Conservation (phyloP, 2,113 vertebrate species). For the Podilymbus podiceps region DNA sequence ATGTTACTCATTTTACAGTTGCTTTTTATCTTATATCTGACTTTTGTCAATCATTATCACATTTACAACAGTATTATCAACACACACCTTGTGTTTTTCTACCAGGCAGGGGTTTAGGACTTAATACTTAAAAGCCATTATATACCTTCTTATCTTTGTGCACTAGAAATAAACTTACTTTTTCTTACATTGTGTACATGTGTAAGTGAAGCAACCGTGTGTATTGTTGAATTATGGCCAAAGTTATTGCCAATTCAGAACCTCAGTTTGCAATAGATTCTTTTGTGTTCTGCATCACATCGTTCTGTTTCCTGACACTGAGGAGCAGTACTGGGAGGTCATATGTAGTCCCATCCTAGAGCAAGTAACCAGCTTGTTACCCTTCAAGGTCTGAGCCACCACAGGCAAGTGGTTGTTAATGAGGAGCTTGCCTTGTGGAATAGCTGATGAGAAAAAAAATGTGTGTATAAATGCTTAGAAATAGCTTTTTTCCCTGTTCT, state of each 20-base stretch:
- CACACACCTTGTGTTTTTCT: not conserved
- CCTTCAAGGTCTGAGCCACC: not conserved
- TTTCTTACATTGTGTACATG: not conserved
- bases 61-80: not conserved
- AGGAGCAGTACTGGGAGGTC: not conserved
- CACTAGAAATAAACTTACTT: not conserved
- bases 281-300: not conserved
- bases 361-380: not conserved
- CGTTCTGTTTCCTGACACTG: not conserved
- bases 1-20: not conserved
- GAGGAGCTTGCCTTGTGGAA: not conserved
- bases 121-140: not conserved
- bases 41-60: not conserved
- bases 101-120: not conserved
- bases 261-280: not conserved
- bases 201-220: not conserved
- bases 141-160: not conserved
- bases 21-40: not conserved
- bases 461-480: not conserved
- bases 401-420: not conserved
- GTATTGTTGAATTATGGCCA: not conserved
- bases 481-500: too few relatives aligned
- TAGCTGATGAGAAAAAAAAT: not conserved
- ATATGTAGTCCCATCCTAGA: rapidly evolving
- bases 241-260: not conserved